Percentiles rank a stretch among this genome's conserved stretches.
These are phyloP conservation scores for Lepas anatifera DNA, from an alignment of 2,888 invertebrate species.

Conservation along the genomic window DNA sequence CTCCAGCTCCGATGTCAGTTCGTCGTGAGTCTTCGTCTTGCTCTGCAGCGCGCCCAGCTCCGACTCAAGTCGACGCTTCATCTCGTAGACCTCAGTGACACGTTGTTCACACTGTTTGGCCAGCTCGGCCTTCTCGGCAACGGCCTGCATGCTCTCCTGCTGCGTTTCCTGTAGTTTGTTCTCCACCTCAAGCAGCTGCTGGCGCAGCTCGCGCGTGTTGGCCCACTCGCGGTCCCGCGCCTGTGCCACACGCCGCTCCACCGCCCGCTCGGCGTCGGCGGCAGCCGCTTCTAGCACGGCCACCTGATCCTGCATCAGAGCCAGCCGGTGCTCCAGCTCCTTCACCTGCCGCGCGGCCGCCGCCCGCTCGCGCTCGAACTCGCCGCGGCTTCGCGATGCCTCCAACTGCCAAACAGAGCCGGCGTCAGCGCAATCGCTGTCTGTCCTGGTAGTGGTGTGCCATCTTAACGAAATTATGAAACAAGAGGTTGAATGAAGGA, in stretches of 20 bases:
- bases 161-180: background rate
- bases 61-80: background rate
- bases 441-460: too few species aligned
- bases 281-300: background rate
- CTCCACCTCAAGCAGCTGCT: conserved; percentile 2
- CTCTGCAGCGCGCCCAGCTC: background rate
- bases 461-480: too few species aligned
- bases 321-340: background rate
- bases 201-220: conserved; percentile 2
- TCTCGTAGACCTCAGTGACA: background rate
- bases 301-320: background rate
- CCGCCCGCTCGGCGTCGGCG: background rate
- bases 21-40: background rate
- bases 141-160: conserved; percentile 8
- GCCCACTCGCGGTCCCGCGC: conserved; percentile 2
- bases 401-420: background rate
- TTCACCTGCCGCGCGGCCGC: background rate
- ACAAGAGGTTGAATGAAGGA: too few species aligned
- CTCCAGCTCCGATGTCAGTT: background rate
- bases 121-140: background rate
- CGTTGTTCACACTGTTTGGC: background rate
- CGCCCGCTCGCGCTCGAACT: background rate
- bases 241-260: conserved; percentile 9
- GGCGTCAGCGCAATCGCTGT: background rate
- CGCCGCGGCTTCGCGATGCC: background rate